Evolutionary conservation across 2,888 invertebrate species (phyloP), one percentile per base, ranked within the genome.

Genomic region (Anarsia innoxiella): DNA sequence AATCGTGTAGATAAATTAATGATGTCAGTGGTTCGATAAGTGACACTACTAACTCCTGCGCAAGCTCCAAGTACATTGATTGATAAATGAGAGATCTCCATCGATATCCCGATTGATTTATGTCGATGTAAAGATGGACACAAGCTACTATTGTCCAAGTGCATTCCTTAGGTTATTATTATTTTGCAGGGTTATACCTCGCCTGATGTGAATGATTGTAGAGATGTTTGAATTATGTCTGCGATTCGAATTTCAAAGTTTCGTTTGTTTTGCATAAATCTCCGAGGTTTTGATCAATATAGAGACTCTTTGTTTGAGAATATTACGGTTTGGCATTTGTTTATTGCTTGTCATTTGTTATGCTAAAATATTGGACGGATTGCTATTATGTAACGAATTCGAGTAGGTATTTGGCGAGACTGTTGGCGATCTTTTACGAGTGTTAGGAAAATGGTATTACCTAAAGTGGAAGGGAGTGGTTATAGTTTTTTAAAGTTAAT

Each of bases 21-120:
- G 68, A 66, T 62, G 57, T 60, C 50, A 54, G 54, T 49, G 56
- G 49, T 53, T 63, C 55, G 65, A 72, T 71, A 70, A 63, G 65
- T 58, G 75, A 70, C 75, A 69, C 69, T 62, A 61, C 55, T 42
- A 43, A 44, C 46, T 45, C 9, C 51, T 33, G 53, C 49, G 44
- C 43, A 43, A n/a, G n/a, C n/a, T n/a, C n/a, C n/a, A n/a, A 40
- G 53, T 38, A 48, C 51, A 52, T 59, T 67, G 66, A 72, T 71
- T 62, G 65, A 70, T 68, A 55, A 55, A 45, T 46, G 41, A 46
- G 44, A 52, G 58, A 56, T 59, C 56, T 48, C 47, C 55, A 62
- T 62, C 57, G 54, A 60, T 61, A 53, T 14, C 46, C n/a, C 44
- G 46, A 41, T 55, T 66, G 66, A 65, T 66, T 65, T 52, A 66